Conservation (phyloP, 2,797 vertebrate species). For the Tamandua tetradactyla region DNA sequence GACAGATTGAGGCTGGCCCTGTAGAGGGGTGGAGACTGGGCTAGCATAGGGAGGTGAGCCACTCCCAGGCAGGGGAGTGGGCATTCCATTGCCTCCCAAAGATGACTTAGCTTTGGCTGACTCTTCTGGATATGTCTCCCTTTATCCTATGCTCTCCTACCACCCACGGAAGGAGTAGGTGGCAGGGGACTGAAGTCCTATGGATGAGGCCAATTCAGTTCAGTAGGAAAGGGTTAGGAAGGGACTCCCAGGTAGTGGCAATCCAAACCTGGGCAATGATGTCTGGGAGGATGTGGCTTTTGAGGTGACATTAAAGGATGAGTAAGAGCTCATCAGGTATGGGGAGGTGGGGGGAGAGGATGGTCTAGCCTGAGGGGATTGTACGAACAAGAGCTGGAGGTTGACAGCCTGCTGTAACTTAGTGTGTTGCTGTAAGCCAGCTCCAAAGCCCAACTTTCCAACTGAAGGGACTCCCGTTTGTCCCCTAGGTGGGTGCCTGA, state of each 20-base stretch:
- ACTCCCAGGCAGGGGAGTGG: background rate
- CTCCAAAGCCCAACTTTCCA: background rate
- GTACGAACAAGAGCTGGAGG: background rate
- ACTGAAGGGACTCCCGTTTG: background rate
- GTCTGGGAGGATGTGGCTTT: background rate
- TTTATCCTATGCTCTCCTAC: background rate
- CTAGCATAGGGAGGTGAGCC: background rate
- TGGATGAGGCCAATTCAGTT: background rate
- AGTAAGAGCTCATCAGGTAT: background rate
- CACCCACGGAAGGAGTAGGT: background rate
- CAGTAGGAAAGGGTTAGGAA: background rate
- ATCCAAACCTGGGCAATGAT: background rate
- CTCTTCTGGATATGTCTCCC: background rate
- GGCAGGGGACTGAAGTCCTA: background rate
- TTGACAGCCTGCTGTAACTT: background rate
- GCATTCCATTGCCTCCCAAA: background rate
- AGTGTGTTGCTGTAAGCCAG: background rate
- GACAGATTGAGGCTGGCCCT: background rate
- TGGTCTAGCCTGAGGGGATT: background rate
- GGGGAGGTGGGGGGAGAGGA: background rate
- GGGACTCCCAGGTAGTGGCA: background rate
- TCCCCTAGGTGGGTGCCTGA: conserved; percentile 91
- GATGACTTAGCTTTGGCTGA: background rate
- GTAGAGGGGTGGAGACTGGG: background rate
- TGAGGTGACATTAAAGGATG: background rate